Base-by-base conservation (phyloP, 2,888 invertebrate genomes). In the Conus canariensis region DNA sequence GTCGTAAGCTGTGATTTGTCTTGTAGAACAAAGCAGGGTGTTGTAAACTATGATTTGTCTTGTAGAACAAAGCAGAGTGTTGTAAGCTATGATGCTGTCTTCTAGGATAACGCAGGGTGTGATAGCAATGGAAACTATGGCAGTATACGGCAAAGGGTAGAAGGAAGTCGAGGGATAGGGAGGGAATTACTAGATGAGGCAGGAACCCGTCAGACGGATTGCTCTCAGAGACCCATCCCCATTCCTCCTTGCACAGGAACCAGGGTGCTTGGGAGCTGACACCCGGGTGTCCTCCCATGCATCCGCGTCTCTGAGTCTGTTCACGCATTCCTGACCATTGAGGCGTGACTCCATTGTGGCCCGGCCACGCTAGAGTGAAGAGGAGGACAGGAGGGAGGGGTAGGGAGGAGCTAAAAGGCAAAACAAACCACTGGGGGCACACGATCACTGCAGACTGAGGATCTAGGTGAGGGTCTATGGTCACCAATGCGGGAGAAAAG, bases 321-420 rank as follows among this genome's bases (percentile, higher is more conserved):
- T 70, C 70, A 70, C 70, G 70, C 70, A 70, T 70, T 70, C 70
- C n/a, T 70, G 70, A 14, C 70, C 22, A 70, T 8, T 70, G 70
- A 19, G 22, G 19, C 70, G 70, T 19, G 70, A 70, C 70, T 22
- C 70, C 70, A 70, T 70, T 70, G 70, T 70, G 19, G 22, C 19
- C 22, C 8, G 14, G n/a, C 70, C 19, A 70, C 70, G 70, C 70
- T n/a, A 19, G 70, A 19, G 22, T 70, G 80, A 14, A 6, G 10
- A 77, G 77, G 77, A 14, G 77, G 77, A 77, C 25, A 30, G 10
- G 77, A 45, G 45, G 80, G 80, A 80, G 80, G 80, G 45, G 80
- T 12, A 3, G 14, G 80, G 30, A 80, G 19, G 80, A 80, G 80
- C 45, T 80, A 80, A 80, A 80, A 80, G 80, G 80, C 80, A 80